A percentile compares a stretch with the other conserved stretches of the same genome.
Evolutionary conservation across 2,888 invertebrate genomes (phyloP).

Genomic region (Lasioglossum pauxillum): DNA sequence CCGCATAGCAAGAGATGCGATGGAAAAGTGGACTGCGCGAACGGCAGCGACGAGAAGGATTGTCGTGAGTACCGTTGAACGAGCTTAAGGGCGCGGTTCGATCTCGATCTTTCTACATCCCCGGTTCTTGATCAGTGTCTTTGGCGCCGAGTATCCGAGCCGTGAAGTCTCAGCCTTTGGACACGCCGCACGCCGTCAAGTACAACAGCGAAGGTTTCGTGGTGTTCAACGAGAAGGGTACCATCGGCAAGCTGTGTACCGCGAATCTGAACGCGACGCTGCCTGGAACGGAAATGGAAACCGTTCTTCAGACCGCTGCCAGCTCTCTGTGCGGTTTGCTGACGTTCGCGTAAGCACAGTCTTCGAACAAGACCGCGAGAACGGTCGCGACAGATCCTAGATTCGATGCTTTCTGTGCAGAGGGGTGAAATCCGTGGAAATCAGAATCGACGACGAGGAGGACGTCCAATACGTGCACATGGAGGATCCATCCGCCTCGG

Average conservation of each 20-base stretch:
- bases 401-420: conserved; percentile 84
- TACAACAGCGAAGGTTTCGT: conserved; percentile 93
- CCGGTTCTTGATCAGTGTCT: conserved; percentile 87
- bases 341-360: conserved; percentile 89
- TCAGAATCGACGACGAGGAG: conserved; percentile 87
- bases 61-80: conserved; percentile 88
- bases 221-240: conserved; percentile 93
- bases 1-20: conserved; percentile 91
- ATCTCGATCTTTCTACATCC: not conserved
- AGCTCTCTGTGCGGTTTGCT: conserved; percentile 91
- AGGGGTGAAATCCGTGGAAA: conserved; percentile 89
- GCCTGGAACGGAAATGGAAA: conserved; percentile 84
- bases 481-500: conserved; percentile 91
- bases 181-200: conserved; percentile 89
- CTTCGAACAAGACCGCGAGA: not conserved
- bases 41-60: conserved; percentile 94
- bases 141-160: conserved; percentile 90
- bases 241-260: conserved; percentile 92
- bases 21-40: conserved; percentile 93
- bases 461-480: conserved; percentile 91
- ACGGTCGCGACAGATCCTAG: not conserved
- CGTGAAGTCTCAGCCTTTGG: conserved; percentile 87
- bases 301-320: conserved; percentile 89
- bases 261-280: conserved; percentile 89
- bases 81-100: not conserved